A percentile compares a stretch with the other conserved stretches of the same genome.
These are phyloP conservation scores for Cherax destructor DNA, from an alignment of 1,140 invertebrate genomes.

Conservation along the genomic window DNA sequence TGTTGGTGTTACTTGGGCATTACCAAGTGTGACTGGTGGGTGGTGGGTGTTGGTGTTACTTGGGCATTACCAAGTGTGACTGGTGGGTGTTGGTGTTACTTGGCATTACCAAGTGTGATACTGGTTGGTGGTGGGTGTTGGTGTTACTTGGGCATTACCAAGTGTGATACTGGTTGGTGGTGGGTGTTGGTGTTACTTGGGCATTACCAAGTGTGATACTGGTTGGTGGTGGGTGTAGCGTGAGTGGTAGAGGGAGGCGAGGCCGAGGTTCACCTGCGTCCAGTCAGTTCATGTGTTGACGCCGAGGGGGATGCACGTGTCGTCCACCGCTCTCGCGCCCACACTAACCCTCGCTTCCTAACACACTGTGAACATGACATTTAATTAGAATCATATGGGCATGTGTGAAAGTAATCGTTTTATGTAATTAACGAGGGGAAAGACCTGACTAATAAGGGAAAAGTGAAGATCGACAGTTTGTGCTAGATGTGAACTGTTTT, in stretches of 20 bases:
- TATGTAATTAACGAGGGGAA: background rate
- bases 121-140: too few relatives aligned
- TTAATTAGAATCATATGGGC: background rate
- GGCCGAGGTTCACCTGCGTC: conserved; percentile 12
- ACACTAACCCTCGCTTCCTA: background rate
- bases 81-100: too few relatives aligned
- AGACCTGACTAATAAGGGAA: background rate
- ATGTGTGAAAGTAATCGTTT: background rate
- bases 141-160: too few relatives aligned
- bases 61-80: too few relatives aligned
- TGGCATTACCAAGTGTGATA: too few relatives aligned
- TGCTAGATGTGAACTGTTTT: background rate
- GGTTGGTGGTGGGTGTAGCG: background rate
- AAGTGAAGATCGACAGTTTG: background rate
- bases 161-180: background rate
- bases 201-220: too few relatives aligned
- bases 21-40: too few relatives aligned
- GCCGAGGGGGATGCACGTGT: conserved; percentile 5
- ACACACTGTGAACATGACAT: background rate
- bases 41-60: too few relatives aligned
- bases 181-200: background rate
- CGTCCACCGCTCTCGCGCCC: conserved; percentile 2
- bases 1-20: too few relatives aligned
- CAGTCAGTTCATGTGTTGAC: conserved; percentile 19
- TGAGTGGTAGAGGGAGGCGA: background rate